Percentiles rank a stretch among this genome's conserved stretches.
These are phyloP conservation scores for Myotis davidii DNA, from an alignment of 2,113 vertebrate genomes.

Conservation along the genomic window DNA sequence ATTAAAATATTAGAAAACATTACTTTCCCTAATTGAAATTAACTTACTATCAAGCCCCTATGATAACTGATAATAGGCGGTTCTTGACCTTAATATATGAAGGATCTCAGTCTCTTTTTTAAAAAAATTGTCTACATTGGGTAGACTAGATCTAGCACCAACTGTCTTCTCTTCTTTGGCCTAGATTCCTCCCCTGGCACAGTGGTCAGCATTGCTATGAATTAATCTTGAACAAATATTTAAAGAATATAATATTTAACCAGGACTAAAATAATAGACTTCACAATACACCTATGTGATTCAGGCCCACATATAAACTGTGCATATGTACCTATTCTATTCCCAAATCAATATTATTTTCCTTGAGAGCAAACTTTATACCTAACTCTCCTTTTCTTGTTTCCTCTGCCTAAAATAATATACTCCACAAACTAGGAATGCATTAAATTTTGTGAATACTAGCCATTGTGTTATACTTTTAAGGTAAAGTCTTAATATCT, in stretches of 20 bases:
- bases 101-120: conserved; percentile 13
- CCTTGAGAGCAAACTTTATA: background rate
- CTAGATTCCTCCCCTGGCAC: background rate
- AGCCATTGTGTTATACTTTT: background rate
- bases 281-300: background rate
- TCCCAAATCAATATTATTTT: background rate
- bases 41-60: background rate
- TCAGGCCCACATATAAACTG: background rate
- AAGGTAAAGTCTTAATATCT: background rate
- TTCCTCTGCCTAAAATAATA: background rate
- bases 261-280: background rate
- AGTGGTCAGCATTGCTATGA: background rate
- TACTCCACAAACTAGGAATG: background rate
- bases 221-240: conserved; percentile 39
- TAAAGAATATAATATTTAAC: background rate
- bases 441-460: background rate
- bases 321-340: background rate
- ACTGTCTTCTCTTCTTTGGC: conserved; percentile 40
- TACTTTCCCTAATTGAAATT: background rate
- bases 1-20: background rate
- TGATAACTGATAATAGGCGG: background rate
- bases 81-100: conserved; percentile 30
- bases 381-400: background rate
- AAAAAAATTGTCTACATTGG: background rate
- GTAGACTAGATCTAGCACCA: background rate